Evolutionary conservation across 1,140 invertebrate genomes (phyloP), one percentile per base, ranked within the genome.

Genomic region (Oscheius sp.): DNA sequence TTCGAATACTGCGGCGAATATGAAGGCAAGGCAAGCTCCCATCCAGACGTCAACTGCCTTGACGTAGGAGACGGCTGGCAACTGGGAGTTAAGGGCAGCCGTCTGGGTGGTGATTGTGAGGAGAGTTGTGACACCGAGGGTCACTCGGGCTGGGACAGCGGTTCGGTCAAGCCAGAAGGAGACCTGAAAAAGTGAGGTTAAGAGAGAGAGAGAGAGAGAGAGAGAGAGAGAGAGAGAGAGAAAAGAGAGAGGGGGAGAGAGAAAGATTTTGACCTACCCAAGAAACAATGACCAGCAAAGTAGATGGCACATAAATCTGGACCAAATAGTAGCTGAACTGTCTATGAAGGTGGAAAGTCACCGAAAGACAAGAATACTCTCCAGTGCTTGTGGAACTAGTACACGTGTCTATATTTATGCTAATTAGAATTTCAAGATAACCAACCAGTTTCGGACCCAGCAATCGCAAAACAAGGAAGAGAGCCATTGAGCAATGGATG

Each of bases 1-100:
- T 87, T 97, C 94, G 46, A 97, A 88, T 73, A 97, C 86, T 20
- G 94, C 94, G 31, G 93, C 93, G 85, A 97, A 97, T n/a, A 97
- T 94, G 86, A 97, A 96, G 20, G 93, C 95, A 71, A 97, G 88
- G 86, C 94, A 97, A n/a, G 95, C 94, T 72, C 84, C 74, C 76
- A 77, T 83, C 82, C 82, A 83, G 26, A 83, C 76, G 72, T 83
- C 82, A 29, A 83, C 79, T 7, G 82, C 85, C 86, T 97, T 97
- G 34, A 93, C 95, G 86, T 97, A 97, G 23, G 93, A 95, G 49
- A 97, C 94, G 31, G 94, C 94, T 73, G 94, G 94, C 74, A 97
- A 88, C 76, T 93, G 94, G 68, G 93, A 93, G 87, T 96, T 96
- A 85, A 96, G 95, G 81, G 93, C 93, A 18, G 93, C 94, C 55